Base-by-base conservation (phyloP, 2,888 invertebrate species). In the Melanotus villosus region DNA sequence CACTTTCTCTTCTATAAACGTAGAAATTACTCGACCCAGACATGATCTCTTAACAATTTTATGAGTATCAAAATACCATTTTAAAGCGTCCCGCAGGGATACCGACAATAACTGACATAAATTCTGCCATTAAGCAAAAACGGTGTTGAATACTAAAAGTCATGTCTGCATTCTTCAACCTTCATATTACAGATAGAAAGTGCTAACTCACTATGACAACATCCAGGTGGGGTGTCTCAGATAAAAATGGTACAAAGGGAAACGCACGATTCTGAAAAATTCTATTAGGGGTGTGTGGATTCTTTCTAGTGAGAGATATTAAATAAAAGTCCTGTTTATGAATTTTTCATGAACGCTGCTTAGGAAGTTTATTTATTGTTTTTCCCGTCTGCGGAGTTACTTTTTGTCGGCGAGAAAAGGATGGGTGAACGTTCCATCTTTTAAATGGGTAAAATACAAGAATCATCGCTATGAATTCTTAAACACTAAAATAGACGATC, bases 41-140 rank as follows among this genome's bases (percentile, higher is more conserved):
- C 41, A 26, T 14, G 50, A 38, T 43, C 58, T 38, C 26, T 18
- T 47, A 54, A 47, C 30, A 62, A 14, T 21, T 54, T 50, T 41
- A 19, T 50, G 45, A 43, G 52, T 59, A 68, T 69, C 64, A 58
- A 65, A 59, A 41, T 36, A 30, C 30, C 32, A 69, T 69, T 68
- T 69, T 58, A 38, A 57, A 57, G 21, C 34, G 19, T 59, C 65
- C 47, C 59, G 59, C 59, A 9, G 65, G 1, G 64, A 41, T 43
- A 54, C 52, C 59, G 57, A 69, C 65, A 69, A 64, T 64, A 30
- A 30, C 41, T 23, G 18, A 65, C 64, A 69, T 67, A 67, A 67
- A 67, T 67, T 62, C 32, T 56, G 26, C 54, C 52, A 21, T 60
- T 60, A 54, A 50, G 62, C 16, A 52, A 62, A 52, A 58, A 65